Evolutionary conservation across 2,113 vertebrate species (phyloP), one percentile per base, ranked within the genome.

Genomic region (Myiagra hebetior): DNA sequence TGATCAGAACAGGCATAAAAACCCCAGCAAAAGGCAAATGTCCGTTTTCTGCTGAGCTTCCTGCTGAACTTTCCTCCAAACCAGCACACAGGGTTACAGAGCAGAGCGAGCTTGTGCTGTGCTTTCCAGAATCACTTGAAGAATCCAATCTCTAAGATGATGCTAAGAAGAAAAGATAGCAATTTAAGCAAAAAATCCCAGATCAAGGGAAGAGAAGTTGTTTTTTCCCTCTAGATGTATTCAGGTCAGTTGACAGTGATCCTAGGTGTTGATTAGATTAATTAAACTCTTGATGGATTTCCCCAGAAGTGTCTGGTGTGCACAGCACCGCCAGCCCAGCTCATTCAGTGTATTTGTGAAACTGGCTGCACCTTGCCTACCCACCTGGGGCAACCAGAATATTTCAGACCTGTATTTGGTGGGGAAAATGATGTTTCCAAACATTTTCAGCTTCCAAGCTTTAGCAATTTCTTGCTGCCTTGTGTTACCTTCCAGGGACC

Each of bases 71-170:
- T 80, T 65, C 39, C 46, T 81, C 22, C 42, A 46, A 46, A 46
- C 20, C 20, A 46, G 44, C 44, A 46, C 44, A 46, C 1, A 0
- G 55, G 55, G 37, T 86, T 42, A 10, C 13, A 1, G 37, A 73
- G 52, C 79, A 28, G 39, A 37, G 49, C 0, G 2, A 19, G 63
- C 21, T 50, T 39, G 69, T 85, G 77, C 69, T 0, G 0, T 23
- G 9, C 15, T 72, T 53, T 60, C 55, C 70, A 56, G 33, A 76
- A 55, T 50, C 8, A 2, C 50, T 67, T 37, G 3, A 57, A 75
- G 44, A 73, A 73, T 46, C 31, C 69, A 13, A 81, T 84, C 72
- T 82, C 46, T 31, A 19, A 42, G 49, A 47, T 3, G 2, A 24
- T 85, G 44, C 68, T 69, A 42, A 56, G 73, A 60, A 39, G 67